Percentiles rank a stretch among this genome's conserved stretches.
phyloP scores from a whole-genome alignment of 2,113 vertebrate genomes.

The Emydocephalus ijimae region DNA sequence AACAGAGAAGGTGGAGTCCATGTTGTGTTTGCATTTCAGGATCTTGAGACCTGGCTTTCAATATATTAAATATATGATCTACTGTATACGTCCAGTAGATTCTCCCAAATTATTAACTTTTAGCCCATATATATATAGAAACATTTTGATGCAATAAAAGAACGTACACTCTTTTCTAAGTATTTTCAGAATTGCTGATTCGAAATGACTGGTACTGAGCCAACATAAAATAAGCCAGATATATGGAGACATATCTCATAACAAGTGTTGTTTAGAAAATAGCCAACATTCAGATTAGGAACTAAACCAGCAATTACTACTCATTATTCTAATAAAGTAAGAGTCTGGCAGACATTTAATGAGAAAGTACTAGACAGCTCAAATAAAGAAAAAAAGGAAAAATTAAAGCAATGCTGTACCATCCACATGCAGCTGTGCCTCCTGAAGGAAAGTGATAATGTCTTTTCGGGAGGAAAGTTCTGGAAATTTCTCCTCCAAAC shows the following conservation, averaged over 20 bases:
- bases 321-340: not conserved
- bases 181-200: not conserved
- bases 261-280: not conserved
- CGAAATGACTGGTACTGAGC: not conserved
- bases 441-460: conserved; percentile 68
- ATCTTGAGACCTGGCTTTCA: not conserved
- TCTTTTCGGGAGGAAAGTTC: conserved; percentile 70
- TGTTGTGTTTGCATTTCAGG: not conserved
- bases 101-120: not conserved
- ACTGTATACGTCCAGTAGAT: not conserved
- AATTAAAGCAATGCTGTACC: conserved; percentile 51
- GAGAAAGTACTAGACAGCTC: not conserved
- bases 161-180: not conserved
- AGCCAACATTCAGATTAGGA: not conserved
- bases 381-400: not conserved
- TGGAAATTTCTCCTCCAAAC: conserved; percentile 76
- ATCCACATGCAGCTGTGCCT: conserved; percentile 63
- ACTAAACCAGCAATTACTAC: not conserved
- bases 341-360: not conserved
- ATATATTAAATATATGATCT: not conserved
- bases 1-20: not conserved
- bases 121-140: not conserved
- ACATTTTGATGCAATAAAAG: not conserved
- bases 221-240: not conserved
- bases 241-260: not conserved